Evolutionary conservation across 2,797 vertebrate genomes (phyloP).

Genomic region (Epinephelus awoara): DNA sequence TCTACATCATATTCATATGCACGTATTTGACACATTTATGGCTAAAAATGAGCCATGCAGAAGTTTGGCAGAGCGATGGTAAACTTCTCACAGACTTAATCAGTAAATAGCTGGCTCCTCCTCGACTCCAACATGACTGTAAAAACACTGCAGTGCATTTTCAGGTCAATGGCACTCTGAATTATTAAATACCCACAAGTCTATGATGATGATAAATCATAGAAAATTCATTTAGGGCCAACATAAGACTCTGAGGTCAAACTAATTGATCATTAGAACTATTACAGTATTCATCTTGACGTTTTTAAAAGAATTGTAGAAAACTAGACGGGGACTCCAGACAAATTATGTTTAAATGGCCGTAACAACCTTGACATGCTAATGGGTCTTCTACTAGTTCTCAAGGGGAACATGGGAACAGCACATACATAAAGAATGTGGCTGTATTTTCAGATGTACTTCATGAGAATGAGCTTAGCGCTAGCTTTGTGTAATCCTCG

Average conservation of each 20-base stretch:
- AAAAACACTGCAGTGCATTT: slow-evolving; percentile 45
- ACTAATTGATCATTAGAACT: slow-evolving; percentile 37
- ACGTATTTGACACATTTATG: not conserved
- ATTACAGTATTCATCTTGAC: slow-evolving; percentile 21
- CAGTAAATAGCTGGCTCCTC: slow-evolving; percentile 11
- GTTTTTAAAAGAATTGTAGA: slow-evolving; percentile 7
- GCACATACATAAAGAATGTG: slow-evolving; percentile 62
- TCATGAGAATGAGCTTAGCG: slow-evolving; percentile 77
- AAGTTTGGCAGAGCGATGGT: slow-evolving; percentile 1
- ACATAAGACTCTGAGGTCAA: slow-evolving; percentile 31
- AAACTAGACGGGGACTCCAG: not conserved
- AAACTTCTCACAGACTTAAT: slow-evolving; percentile 23
- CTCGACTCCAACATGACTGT: slow-evolving; percentile 31
- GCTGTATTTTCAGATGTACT: slow-evolving; percentile 60
- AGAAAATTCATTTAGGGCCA: slow-evolving; percentile 35
- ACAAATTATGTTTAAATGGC: slow-evolving; percentile 37
- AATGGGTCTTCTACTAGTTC: slow-evolving; percentile 19
- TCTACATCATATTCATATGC: not conserved
- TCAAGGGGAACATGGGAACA: slow-evolving; percentile 49
- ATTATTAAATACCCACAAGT: slow-evolving; percentile 56
- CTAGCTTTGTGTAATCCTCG: slow-evolving; percentile 79
- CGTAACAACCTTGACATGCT: slow-evolving; percentile 28
- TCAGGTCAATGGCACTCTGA: slow-evolving; percentile 50
- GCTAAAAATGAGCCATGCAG: not conserved
- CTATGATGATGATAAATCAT: slow-evolving; percentile 40